phyloP scores from a whole-genome alignment of 2,113 vertebrate genomes.

The Tursiops truncatus region DNA sequence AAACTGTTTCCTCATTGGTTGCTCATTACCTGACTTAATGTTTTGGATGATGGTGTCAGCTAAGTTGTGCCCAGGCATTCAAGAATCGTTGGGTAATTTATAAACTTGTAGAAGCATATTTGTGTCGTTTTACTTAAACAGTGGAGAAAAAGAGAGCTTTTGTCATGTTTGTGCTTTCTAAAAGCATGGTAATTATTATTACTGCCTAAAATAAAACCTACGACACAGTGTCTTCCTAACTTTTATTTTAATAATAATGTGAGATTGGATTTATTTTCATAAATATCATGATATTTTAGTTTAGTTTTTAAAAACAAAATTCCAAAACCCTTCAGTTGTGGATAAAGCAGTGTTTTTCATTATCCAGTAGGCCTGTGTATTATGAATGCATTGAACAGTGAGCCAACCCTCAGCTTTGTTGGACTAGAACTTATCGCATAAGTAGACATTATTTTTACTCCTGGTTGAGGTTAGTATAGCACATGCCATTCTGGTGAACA shows the following conservation, averaged over 20 bases:
- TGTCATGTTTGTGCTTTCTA: background rate
- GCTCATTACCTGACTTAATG: background rate
- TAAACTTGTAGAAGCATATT: background rate
- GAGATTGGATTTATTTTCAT: background rate
- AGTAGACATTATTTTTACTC: background rate
- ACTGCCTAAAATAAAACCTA: background rate
- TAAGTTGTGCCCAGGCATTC: background rate
- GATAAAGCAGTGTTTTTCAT: background rate
- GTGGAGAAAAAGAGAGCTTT: background rate
- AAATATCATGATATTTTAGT: background rate
- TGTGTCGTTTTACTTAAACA: background rate
- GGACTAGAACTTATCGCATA: background rate
- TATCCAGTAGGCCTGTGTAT: background rate
- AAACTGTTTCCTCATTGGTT: background rate
- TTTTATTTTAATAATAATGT: background rate
- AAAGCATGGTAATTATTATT: background rate
- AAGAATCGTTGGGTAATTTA: background rate
- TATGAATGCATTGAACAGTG: background rate
- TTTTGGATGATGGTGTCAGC: background rate
- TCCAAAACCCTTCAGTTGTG: background rate
- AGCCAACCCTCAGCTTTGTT: background rate
- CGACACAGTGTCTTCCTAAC: background rate
- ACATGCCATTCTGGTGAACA: background rate
- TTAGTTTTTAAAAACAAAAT: background rate
- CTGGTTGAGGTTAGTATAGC: background rate